phyloP scores from a whole-genome alignment of 1,140 invertebrate species.

The Aphaenogaster rudis region DNA sequence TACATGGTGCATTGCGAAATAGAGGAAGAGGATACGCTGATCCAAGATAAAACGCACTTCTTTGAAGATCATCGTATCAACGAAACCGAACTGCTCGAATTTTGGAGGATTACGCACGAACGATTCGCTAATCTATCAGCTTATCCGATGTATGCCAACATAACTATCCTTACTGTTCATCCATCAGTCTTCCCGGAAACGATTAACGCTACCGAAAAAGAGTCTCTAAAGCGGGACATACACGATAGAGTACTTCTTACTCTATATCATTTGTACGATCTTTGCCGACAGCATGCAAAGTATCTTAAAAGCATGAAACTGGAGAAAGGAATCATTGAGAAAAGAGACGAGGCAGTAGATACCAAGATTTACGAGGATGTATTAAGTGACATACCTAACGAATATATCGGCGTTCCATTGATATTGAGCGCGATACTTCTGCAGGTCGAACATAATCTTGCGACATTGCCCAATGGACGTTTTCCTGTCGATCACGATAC shows the following conservation, averaged over 20 bases:
- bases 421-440: conserved; percentile 85
- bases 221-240: conserved; percentile 82
- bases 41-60: conserved; percentile 49
- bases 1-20: conserved; percentile 66
- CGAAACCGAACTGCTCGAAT: conserved; percentile 75
- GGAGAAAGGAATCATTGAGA: conserved; percentile 76
- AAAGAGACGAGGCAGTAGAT: conserved; percentile 68
- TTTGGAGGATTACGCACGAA: conserved; percentile 72
- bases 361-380: conserved; percentile 80
- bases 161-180: conserved; percentile 85
- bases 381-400: conserved; percentile 83
- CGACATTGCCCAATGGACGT: not conserved
- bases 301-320: conserved; percentile 86
- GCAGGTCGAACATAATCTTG: conserved; percentile 77
- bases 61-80: conserved; percentile 14
- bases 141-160: conserved; percentile 82
- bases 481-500: not conserved
- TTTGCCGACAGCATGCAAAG: conserved; percentile 84
- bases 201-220: conserved; percentile 78
- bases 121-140: conserved; percentile 76
- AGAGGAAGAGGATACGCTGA: not conserved
- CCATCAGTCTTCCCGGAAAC: conserved; percentile 78
- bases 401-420: conserved; percentile 84
- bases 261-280: conserved; percentile 87
- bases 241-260: conserved; percentile 87